These are phyloP conservation scores for Esox niger DNA, from an alignment of 2,113 vertebrate species.

Conservation along the genomic window DNA sequence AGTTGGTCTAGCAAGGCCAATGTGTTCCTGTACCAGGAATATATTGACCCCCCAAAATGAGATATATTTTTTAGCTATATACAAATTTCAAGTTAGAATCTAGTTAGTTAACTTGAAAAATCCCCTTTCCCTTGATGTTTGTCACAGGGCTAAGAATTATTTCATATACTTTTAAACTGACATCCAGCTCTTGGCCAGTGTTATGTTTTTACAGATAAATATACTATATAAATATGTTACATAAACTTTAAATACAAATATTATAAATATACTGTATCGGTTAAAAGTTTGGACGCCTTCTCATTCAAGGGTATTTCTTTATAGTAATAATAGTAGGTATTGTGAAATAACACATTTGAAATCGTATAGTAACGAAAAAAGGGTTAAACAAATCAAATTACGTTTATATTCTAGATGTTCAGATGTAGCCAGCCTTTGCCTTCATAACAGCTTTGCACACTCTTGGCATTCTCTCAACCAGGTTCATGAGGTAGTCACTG, in stretches of 20 bases:
- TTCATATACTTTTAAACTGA: constrained; percentile 33
- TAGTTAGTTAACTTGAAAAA: constrained; percentile 22
- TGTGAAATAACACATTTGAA: too few species aligned
- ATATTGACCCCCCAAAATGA: constrained; percentile 20
- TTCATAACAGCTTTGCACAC: too few species aligned
- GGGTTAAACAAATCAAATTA: too few species aligned
- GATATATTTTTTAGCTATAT: constrained; percentile 17
- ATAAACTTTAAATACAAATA: constrained; percentile 32
- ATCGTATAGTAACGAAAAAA: too few species aligned
- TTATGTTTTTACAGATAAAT: constrained; percentile 55
- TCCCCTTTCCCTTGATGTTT: constrained; percentile 34
- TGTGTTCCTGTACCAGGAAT: constrained; percentile 45
- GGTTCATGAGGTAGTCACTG: too few species aligned
- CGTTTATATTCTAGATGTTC: too few species aligned
- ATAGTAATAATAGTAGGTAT: too few species aligned
- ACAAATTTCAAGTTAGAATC: constrained; percentile 19
- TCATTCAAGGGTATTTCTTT: too few species aligned
- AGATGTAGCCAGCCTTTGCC: too few species aligned
- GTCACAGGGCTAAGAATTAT: constrained; percentile 52
- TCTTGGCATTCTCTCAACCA: too few species aligned
- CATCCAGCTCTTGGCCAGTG: constrained; percentile 31
- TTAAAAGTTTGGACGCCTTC: too few species aligned
- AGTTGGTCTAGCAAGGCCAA: constrained; percentile 25
- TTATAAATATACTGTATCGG: constrained; percentile 39
- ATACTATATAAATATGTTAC: constrained; percentile 27